Conservation (phyloP, 2,797 vertebrate species). For the Sebastiscus albofasciatus region DNA sequence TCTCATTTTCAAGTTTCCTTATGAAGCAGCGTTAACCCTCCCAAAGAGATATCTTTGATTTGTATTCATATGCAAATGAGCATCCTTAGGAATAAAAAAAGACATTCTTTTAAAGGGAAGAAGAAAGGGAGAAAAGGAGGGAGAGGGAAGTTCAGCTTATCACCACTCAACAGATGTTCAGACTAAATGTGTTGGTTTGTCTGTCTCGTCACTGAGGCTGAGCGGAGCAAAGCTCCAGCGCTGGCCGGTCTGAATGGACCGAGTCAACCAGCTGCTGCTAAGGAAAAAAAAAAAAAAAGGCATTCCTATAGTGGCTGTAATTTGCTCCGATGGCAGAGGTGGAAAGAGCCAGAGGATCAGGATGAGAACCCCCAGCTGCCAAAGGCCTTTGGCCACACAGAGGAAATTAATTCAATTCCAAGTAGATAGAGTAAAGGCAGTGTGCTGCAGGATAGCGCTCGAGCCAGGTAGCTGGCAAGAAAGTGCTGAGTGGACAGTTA, state of each 20-base stretch:
- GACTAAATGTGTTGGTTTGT: slow-evolving; percentile 57
- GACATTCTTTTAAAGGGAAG: slow-evolving; percentile 43
- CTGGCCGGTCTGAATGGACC: slow-evolving; percentile 56
- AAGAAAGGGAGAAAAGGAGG: slow-evolving; percentile 5
- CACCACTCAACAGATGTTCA: slow-evolving; percentile 65
- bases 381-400: slow-evolving; percentile 67
- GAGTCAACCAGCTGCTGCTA: slow-evolving; percentile 60
- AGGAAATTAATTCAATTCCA: slow-evolving; percentile 65
- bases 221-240: slow-evolving; percentile 44
- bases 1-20: slow-evolving; percentile 60
- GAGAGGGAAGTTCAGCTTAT: slow-evolving; percentile 67
- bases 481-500: slow-evolving; percentile 38
- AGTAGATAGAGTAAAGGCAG: slow-evolving; percentile 57
- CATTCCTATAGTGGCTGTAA: slow-evolving; percentile 60
- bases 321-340: slow-evolving; percentile 69
- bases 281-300: slow-evolving; percentile 39
- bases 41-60: slow-evolving; percentile 68
- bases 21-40: slow-evolving; percentile 40
- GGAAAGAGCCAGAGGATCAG: slow-evolving; percentile 61
- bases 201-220: slow-evolving; percentile 43
- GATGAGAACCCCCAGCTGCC: slow-evolving; percentile 59
- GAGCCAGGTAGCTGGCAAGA: slow-evolving; percentile 44
- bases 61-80: slow-evolving; percentile 70
- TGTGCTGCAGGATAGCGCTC: slow-evolving; percentile 24
- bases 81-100: slow-evolving; percentile 47